A percentile compares a stretch with the other conserved stretches of the same genome.
These are phyloP conservation scores for Pyralis farinalis DNA, from an alignment of 2,888 invertebrate species.

Conservation along the genomic window DNA sequence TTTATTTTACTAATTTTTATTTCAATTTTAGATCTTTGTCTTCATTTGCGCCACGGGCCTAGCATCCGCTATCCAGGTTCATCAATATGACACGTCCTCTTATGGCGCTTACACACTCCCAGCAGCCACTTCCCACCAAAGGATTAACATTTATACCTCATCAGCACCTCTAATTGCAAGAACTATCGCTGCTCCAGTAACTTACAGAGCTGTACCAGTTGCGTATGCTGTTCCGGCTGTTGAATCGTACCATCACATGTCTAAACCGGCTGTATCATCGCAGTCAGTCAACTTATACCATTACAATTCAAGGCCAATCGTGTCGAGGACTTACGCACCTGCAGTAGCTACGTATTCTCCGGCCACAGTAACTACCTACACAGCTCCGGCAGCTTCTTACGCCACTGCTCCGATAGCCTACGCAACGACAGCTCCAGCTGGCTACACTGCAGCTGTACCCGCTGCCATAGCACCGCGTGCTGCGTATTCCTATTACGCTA, in stretches of 20 bases:
- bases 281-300: constrained; percentile 4
- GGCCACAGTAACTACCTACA: background rate
- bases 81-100: background rate
- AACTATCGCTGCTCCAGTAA: background rate
- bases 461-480: background rate
- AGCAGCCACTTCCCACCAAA: constrained; percentile 3
- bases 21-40: constrained; percentile 2
- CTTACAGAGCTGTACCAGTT: background rate
- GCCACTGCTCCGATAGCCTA: constrained; percentile 1
- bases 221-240: background rate
- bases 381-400: background rate
- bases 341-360: background rate
- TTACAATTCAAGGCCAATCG: background rate
- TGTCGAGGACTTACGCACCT: background rate
- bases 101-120: background rate
- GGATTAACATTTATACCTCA: background rate
- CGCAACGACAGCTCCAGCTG: background rate
- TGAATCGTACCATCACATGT: constrained; percentile 20
- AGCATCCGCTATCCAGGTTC: constrained; percentile 4
- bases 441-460: background rate
- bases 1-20: background rate
- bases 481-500: background rate
- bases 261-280: constrained; percentile 1
- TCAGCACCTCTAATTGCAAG: background rate
- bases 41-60: constrained; percentile 4